Conservation (phyloP, 2,888 invertebrate species). For the Eupithecia subfuscata region DNA sequence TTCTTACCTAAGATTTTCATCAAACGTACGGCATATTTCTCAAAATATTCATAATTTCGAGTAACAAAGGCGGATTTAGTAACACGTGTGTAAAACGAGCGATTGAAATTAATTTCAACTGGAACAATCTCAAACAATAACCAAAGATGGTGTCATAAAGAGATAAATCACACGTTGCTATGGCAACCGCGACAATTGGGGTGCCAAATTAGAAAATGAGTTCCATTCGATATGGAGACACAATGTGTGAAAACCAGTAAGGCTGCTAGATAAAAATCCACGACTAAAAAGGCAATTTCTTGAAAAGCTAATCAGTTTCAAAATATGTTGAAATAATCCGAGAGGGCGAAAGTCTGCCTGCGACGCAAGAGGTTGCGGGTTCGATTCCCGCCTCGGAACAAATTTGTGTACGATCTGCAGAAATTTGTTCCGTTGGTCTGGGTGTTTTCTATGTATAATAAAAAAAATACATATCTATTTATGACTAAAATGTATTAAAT, state of each 20-base stretch:
- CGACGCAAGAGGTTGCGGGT: too few species aligned
- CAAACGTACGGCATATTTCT: background rate
- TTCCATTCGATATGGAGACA: constrained; percentile 59
- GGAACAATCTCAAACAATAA: constrained; percentile 34
- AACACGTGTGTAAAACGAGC: constrained; percentile 18
- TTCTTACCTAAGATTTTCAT: background rate
- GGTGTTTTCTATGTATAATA: too few species aligned
- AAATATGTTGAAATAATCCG: too few species aligned
- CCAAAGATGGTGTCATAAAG: constrained; percentile 43
- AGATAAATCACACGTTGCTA: constrained; percentile 64
- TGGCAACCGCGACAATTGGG: constrained; percentile 61
- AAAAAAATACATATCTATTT: too few species aligned
- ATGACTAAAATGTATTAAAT: too few species aligned
- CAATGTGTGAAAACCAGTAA: constrained; percentile 18
- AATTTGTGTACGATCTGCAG: too few species aligned
- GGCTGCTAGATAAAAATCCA: background rate
- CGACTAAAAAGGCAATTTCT: background rate
- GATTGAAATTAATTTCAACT: constrained; percentile 12
- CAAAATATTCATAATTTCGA: background rate
- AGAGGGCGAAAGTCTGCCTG: too few species aligned
- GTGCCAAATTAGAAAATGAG: constrained; percentile 66
- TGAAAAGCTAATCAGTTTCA: background rate
- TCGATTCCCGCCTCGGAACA: too few species aligned
- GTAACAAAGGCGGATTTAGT: background rate
- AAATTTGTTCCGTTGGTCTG: too few species aligned